Evolutionary conservation across 1,140 invertebrate genomes (phyloP).

Genomic region (Neodiprion lecontei): DNA sequence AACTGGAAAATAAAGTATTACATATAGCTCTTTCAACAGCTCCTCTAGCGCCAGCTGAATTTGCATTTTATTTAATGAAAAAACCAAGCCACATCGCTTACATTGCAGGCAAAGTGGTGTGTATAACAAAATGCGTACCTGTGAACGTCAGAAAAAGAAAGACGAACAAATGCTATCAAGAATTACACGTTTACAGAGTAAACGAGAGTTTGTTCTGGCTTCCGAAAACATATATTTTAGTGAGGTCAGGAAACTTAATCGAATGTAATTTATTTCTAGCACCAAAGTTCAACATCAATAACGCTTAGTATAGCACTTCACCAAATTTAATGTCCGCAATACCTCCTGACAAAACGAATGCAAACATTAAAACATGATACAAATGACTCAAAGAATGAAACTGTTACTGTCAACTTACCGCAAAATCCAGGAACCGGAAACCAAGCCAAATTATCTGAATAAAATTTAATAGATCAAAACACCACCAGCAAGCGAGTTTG

Average conservation of each 20-base stretch:
- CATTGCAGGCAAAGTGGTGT: neutral
- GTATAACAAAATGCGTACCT: neutral
- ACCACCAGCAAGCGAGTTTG: too few species aligned
- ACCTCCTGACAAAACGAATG: too few species aligned
- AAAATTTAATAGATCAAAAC: too few species aligned
- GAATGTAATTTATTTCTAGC: constrained; percentile 10
- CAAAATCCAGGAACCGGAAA: too few species aligned
- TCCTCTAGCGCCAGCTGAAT: neutral
- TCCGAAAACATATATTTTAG: neutral
- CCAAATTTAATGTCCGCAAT: too few species aligned
- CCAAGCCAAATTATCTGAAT: too few species aligned
- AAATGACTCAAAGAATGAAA: too few species aligned
- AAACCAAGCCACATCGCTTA: neutral
- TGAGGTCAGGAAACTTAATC: neutral
- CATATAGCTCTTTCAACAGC: neutral
- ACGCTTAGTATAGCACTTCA: neutral
- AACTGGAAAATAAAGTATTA: neutral
- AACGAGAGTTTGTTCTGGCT: constrained; percentile 1
- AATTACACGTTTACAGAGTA: constrained; percentile 9
- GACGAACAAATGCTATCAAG: constrained; percentile 13
- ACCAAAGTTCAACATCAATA: neutral
- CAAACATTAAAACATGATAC: too few species aligned
- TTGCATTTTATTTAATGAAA: neutral
- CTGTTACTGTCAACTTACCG: too few species aligned
- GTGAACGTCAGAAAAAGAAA: neutral